phyloP scores from a whole-genome alignment of 2,888 invertebrate genomes.

The Cataglyphis altisquamis region DNA sequence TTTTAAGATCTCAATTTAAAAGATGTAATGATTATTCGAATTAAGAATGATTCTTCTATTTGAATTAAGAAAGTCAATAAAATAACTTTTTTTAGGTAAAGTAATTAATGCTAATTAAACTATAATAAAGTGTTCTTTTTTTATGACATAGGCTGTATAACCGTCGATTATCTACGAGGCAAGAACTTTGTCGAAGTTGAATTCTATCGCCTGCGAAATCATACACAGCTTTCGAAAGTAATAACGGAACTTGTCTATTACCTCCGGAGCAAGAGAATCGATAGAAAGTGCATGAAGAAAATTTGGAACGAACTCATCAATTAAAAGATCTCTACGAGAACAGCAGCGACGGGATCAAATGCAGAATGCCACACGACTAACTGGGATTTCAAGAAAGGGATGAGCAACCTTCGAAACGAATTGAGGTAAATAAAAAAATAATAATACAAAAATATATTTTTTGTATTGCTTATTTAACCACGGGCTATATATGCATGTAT shows the following conservation, averaged over 20 bases:
- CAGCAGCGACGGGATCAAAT: neutral
- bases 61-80: neutral
- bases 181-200: neutral
- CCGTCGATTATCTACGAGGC: neutral
- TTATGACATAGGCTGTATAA: neutral
- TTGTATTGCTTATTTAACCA: neutral
- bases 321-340: neutral
- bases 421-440: constrained; percentile 33
- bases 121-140: neutral
- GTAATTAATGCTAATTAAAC: neutral
- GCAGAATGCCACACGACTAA: neutral
- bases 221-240: neutral
- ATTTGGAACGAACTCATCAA: neutral
- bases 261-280: neutral
- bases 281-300: neutral
- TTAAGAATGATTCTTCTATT: neutral
- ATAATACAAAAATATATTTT: neutral
- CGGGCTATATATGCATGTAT: neutral
- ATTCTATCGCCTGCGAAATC: neutral
- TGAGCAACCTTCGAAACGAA: constrained; percentile 38
- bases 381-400: constrained; percentile 2
- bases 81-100: neutral
- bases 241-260: constrained; percentile 2
- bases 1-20: neutral
- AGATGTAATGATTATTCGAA: neutral